Base-by-base conservation (phyloP, 2,888 invertebrate genomes). In the Pseudococcus jackbeardsleyi region DNA sequence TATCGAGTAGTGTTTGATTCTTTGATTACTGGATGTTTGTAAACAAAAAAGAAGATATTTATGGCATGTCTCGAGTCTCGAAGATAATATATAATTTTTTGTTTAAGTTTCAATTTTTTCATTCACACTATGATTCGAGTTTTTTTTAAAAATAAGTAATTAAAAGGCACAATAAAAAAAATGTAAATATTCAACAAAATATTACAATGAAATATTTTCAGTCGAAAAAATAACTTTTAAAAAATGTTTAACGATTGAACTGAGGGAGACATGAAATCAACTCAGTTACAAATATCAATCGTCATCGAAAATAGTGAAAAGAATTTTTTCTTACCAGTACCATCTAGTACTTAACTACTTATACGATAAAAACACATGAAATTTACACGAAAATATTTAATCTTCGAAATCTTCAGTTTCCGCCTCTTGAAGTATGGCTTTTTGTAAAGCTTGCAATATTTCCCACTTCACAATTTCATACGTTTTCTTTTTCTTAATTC, bases 401-500 rank as follows among this genome's bases (percentile, higher is more conserved):
- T 46, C 46, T 19, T 82, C 79, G 0, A 19, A 48, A 33, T 50
- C 87, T 50, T 87, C 87, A 17, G 77, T 87, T 77, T 87, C 87
- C 3, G 77, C 79, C 48, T 87, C 87, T 87, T 79, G 46, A 11
- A 87, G 48, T 19, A 87, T 87, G 1, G 79, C 87, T 87, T 87
- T 87, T 19, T 87, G 87, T 33, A 87, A 22, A 17, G 87, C 46
- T 50, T 87, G 87, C 22, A 87, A 79, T 42, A 87, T 87, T 77
- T 87, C 87, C 87, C 87, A 87, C 48, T 87, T 87, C 0, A 87
- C 87, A 59, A 87, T 26, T 54, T 87, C 87, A 19, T 87, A 87
- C 6, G 87, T 87, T 26, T 87, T 87, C 46, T 87, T 87, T 22
- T 87, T 87, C 79, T 87, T 87, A 12, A 87, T 87, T 48, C 87